A percentile compares a stretch with the other conserved stretches of the same genome.
Conservation (phyloP, 2,888 invertebrate species). For the Orthosia cruda region DNA sequence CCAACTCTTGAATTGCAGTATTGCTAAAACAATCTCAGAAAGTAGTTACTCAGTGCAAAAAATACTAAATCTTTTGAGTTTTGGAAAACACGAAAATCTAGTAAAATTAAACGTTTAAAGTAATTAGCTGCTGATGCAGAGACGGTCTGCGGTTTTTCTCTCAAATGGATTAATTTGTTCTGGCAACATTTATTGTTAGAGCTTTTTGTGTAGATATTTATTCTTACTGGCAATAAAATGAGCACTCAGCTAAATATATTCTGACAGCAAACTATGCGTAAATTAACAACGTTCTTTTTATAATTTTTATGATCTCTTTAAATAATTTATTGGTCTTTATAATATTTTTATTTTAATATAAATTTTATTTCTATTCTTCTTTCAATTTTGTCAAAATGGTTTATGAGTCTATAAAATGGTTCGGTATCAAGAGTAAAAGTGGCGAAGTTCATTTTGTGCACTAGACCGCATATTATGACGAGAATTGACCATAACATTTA, state of each 20-base stretch:
- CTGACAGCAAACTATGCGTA: conserved; percentile 30
- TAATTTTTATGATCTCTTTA: conserved; percentile 12
- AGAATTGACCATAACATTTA: conserved; percentile 62
- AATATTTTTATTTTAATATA: background rate
- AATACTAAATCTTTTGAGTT: conserved; percentile 15
- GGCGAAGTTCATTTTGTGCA: conserved; percentile 29
- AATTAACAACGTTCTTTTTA: conserved; percentile 18
- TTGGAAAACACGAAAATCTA: conserved; percentile 13
- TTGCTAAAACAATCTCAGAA: background rate
- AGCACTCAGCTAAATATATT: conserved; percentile 30
- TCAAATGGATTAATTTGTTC: conserved; percentile 48
- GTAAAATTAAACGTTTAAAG: conserved; percentile 12
- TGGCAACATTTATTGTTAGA: conserved; percentile 31
- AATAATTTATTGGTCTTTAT: conserved; percentile 12
- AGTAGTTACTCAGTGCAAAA: background rate
- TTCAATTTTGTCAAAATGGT: conserved; percentile 4
- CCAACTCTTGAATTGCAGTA: background rate
- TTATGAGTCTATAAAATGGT: conserved; percentile 33
- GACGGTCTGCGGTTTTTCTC: conserved; percentile 33
- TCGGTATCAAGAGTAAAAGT: conserved; percentile 35
- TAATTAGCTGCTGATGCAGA: conserved; percentile 41
- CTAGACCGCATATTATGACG: conserved; percentile 38
- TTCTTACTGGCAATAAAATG: conserved; percentile 49
- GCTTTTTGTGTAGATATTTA: conserved; percentile 36
- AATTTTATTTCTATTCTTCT: background rate